These are phyloP conservation scores for Petrolisthes cinctipes DNA, from an alignment of 2,888 invertebrate genomes.

Conservation along the genomic window DNA sequence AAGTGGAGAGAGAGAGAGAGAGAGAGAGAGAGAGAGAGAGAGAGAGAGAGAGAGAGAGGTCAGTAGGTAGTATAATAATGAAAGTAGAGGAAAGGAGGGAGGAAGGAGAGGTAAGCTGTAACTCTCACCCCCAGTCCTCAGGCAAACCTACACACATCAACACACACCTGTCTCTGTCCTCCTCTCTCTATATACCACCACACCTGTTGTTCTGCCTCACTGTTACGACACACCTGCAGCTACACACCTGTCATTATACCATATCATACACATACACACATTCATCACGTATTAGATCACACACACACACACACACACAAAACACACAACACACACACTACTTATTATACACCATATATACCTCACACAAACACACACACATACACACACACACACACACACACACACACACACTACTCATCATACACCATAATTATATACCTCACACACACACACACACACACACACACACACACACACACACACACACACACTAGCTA, in stretches of 20 bases:
- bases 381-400: neutral
- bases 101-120: too few species aligned
- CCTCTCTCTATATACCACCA: too few species aligned
- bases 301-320: neutral
- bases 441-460: neutral
- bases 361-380: neutral
- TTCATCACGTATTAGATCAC: neutral
- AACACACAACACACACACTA: neutral
- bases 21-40: neutral
- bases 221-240: neutral
- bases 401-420: too few species aligned
- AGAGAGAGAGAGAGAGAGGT: neutral
- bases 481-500: neutral
- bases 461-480: slow-evolving; percentile 6
- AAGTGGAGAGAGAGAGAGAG: neutral
- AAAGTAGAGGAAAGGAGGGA: neutral
- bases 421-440: neutral
- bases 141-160: too few species aligned
- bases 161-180: too few species aligned
- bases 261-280: neutral
- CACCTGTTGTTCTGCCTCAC: too few species aligned
- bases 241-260: neutral
- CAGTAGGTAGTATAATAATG: neutral
- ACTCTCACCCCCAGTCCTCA: too few species aligned
- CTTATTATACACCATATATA: neutral